Evolutionary conservation across 2,888 invertebrate species (phyloP).

Genomic region (Hymenopus coronatus): DNA sequence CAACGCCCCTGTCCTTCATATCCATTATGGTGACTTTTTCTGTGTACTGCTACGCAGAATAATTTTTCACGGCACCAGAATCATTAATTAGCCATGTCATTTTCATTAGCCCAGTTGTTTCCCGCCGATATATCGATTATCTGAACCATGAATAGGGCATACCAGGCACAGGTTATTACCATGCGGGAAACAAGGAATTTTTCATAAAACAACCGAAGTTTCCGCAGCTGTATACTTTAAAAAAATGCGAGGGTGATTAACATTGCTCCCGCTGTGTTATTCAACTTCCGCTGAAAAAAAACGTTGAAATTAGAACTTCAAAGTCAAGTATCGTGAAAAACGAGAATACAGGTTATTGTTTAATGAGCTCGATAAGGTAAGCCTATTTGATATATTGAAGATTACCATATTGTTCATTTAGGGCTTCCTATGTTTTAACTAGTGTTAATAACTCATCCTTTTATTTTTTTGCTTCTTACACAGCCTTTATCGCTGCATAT

Average conservation of each 20-base stretch:
- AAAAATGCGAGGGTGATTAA: not conserved
- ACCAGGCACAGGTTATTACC: not conserved
- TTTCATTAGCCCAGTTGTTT: not conserved
- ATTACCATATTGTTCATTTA: no score
- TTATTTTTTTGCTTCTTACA: no score
- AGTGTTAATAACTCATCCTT: no score
- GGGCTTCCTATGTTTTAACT: no score
- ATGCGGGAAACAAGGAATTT: not conserved
- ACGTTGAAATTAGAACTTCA: not conserved
- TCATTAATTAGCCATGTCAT: not conserved
- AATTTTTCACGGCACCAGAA: not conserved
- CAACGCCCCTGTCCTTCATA: not conserved
- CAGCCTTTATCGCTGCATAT: no score
- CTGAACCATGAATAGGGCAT: not conserved
- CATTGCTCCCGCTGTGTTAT: not conserved
- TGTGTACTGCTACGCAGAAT: not conserved
- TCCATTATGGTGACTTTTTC: not conserved
- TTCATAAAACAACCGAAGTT: not conserved
- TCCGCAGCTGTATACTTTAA: not conserved
- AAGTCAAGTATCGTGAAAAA: not conserved
- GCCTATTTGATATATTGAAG: not conserved
- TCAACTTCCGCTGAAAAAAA: not conserved
- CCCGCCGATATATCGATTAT: not conserved
- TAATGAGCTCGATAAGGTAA: not conserved
- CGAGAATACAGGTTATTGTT: not conserved